phyloP scores from a whole-genome alignment of 1,140 invertebrate genomes.

The Drosophila punjabiensis region DNA sequence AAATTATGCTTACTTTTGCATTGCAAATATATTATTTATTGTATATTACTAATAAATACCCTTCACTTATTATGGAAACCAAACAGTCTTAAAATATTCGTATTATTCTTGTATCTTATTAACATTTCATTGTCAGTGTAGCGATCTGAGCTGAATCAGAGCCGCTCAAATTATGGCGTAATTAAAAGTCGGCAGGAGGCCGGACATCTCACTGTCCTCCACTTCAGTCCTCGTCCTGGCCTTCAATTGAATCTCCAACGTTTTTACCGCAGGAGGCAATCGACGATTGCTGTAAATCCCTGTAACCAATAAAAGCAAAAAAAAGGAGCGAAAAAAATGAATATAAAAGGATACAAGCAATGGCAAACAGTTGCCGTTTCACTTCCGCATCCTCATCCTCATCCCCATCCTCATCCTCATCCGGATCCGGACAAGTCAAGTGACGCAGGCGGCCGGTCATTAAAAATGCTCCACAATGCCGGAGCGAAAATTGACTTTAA shows the following conservation, averaged over 20 bases:
- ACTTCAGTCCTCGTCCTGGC: not conserved
- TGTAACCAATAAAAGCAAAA: conserved; percentile 60
- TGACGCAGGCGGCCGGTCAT: conserved; percentile 53
- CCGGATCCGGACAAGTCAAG: conserved; percentile 56
- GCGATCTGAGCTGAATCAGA: conserved; percentile 1
- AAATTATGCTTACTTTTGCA: not conserved
- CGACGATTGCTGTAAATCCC: conserved; percentile 63
- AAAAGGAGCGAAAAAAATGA: not conserved
- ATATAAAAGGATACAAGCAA: conserved; percentile 30
- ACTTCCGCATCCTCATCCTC: conserved; percentile 24
- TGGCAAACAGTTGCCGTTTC: conserved; percentile 65
- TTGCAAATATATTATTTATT: not conserved
- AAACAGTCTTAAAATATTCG: not conserved
- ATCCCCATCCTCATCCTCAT: conserved; percentile 11
- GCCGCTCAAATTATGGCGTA: conserved; percentile 73
- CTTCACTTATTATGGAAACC: not conserved
- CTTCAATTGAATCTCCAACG: conserved; percentile 28
- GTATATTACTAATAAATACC: not conserved
- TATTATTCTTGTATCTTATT: no score
- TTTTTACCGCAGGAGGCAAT: conserved; percentile 48
- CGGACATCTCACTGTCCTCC: conserved; percentile 16
- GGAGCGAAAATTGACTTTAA: conserved; percentile 53
- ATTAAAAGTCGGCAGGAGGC: conserved; percentile 62
- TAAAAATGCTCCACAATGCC: conserved; percentile 53
- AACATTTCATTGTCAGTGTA: conserved; percentile 16